Evolutionary conservation across 1,140 invertebrate species (phyloP), one percentile per base, ranked within the genome.

Genomic region (Drosophila takahashii): DNA sequence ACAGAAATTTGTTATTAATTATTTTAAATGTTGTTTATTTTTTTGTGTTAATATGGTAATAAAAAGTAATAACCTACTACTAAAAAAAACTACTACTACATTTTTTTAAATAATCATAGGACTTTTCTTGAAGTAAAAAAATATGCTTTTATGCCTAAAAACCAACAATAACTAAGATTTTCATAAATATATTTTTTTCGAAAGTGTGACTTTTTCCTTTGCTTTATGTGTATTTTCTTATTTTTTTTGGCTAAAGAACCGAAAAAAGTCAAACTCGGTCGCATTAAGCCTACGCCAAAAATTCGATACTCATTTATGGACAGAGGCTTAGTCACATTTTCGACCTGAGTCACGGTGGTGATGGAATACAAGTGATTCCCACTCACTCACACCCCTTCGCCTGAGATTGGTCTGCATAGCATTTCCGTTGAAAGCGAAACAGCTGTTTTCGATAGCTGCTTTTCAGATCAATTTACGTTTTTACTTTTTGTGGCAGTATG

Each of bases 211-310:
- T n/a, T 9, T 22, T 32, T 34, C 16, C 22, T 29, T 47, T 41
- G 41, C 7, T 48, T 15, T 29, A n/a, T 16, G 22, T 66, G 1
- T 64, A 6, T 22, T 60, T 16, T 22, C 3, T 22, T 60, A 15
- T 60, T 16, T 22, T 22, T 22, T 60, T 60, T 57, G 37, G 41
- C 27, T 32, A 18, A 61, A 53, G 54, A 77, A 52, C 51, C 62
- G 53, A 76, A 77, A 77, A 71, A 76, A 75, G 50, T 42, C 8
- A 37, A 69, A 44, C 48, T 54, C 67, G 66, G 64, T 70, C 66
- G 66, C 66, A 70, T 70, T 47, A 77, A 77, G 74, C 74, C 74
- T 77, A 77, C 73, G 73, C 64, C 73, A 48, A 77, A 77, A 60
- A 76, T 75, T 13, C 51, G 39, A 50, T 56, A 65, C 61, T 76